phyloP scores from a whole-genome alignment of 2,113 vertebrate genomes.

The Empidonax traillii region DNA sequence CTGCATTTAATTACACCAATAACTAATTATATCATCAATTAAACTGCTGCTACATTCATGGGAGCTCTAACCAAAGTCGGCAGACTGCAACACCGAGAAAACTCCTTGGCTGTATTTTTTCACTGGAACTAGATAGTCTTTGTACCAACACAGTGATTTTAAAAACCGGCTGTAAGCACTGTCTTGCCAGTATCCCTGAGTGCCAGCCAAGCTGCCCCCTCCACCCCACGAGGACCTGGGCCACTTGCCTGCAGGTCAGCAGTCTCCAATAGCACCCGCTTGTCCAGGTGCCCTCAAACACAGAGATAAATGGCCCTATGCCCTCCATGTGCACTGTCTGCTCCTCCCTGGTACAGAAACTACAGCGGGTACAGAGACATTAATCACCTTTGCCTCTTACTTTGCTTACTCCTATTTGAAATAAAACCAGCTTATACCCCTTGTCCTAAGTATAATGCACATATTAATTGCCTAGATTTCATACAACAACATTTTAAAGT shows the following conservation, averaged over 20 bases:
- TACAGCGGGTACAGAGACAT: accelerated
- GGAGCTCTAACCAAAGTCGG: background rate
- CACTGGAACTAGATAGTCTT: background rate
- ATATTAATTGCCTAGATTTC: background rate
- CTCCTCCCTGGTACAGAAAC: accelerated
- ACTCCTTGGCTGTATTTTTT: background rate
- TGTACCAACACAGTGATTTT: background rate
- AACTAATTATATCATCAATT: background rate
- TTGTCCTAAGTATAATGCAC: background rate
- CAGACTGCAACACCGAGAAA: background rate
- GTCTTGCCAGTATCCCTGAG: background rate
- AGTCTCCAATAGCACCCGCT: background rate
- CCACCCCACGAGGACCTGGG: background rate
- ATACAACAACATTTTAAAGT: background rate
- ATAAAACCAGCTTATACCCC: background rate
- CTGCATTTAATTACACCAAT: background rate
- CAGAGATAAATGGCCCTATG: accelerated
- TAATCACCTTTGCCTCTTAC: background rate
- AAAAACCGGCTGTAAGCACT: background rate
- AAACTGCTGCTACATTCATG: background rate
- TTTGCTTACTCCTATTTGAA: background rate
- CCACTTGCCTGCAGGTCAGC: background rate
- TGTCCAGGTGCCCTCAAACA: background rate
- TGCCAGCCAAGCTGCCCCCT: background rate
- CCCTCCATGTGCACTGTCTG: accelerated